Evolutionary conservation across 2,113 vertebrate species (phyloP), one percentile per base, ranked within the genome.

Genomic region (Vanacampus margaritifer): DNA sequence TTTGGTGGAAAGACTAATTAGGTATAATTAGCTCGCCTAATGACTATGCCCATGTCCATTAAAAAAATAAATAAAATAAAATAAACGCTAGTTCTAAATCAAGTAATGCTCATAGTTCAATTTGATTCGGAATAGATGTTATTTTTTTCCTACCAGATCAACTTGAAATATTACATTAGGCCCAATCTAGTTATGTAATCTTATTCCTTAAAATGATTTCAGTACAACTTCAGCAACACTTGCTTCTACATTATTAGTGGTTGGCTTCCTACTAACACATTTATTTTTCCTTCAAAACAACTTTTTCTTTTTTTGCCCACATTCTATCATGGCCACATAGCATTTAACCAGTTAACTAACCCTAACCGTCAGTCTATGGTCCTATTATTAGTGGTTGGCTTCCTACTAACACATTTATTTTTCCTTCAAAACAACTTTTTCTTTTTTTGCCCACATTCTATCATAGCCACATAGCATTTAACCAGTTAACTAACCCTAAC

Each of bases 11-110:
- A 53, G 14, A 21, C 14, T 36, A 23, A 64, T 62, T 37, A 54
- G 28, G 21, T 46, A 53, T 73, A 11, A 67, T 45, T 36, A 53
- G 51, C 19, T 16, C 28, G 43, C 26, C 23, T 62, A 36, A 62
- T 62, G n/a, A 62, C 62, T 26, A 32, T 48, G 62, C 32, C 62
- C 43, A 24, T 43, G 41, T n/a, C 11, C 0, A 45, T 17, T 45
- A 16, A 16, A 11, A 39, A 39, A 54, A 54, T 5, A 54, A 28
- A 53, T 24, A 53, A 54, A 54, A 11, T 26, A 56, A 28, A 32
- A 28, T 24, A 51, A 14, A 24, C n/a, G 10, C 39, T 12, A 0
- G 60, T 24, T 5, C 16, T 24, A 16, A 23, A 61, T 41, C n/a
- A 41, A 61, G 59, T 14, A 41, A 13, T 13, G 2, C n/a, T 3